Evolutionary conservation across 2,797 vertebrate species (phyloP).

Genomic region (Argentina silus): DNA sequence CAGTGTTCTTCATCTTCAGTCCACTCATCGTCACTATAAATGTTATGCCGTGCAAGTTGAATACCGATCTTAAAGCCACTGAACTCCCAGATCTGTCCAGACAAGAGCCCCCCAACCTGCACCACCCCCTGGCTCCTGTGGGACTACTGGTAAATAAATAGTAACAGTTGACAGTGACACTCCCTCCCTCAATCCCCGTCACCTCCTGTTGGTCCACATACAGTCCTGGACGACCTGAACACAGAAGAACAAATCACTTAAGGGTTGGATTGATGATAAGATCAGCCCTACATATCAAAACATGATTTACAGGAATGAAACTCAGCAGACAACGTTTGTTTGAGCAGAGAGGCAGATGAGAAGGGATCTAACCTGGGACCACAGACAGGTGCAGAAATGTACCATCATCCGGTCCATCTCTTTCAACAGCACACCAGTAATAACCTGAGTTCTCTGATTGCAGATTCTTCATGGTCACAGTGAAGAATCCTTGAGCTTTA

Average conservation of each 20-base stretch:
- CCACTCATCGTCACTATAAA: constrained; percentile 25
- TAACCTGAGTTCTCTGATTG: neutral
- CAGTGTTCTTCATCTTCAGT: constrained; percentile 24
- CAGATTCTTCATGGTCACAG: constrained; percentile 32
- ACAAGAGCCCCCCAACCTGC: constrained; percentile 22
- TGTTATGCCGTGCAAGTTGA: neutral
- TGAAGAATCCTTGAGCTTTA: constrained; percentile 21
- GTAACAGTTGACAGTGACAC: constrained; percentile 11
- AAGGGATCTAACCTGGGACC: constrained; percentile 25
- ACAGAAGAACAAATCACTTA: neutral
- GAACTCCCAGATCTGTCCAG: neutral
- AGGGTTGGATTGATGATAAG: neutral
- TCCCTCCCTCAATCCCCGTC: neutral
- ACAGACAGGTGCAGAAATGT: constrained; percentile 7
- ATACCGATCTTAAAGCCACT: neutral
- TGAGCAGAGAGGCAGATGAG: neutral
- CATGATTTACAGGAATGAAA: neutral
- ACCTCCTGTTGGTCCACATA: constrained; percentile 25
- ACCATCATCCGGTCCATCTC: rapidly evolving
- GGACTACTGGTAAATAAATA: neutral
- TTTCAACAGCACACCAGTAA: constrained; percentile 29
- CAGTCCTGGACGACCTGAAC: constrained; percentile 24
- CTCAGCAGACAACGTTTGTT: neutral
- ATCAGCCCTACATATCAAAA: neutral
- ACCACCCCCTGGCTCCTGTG: constrained; percentile 20